Base-by-base conservation (phyloP, 1,140 invertebrate species). In the Dermatophagoides farinae region DNA sequence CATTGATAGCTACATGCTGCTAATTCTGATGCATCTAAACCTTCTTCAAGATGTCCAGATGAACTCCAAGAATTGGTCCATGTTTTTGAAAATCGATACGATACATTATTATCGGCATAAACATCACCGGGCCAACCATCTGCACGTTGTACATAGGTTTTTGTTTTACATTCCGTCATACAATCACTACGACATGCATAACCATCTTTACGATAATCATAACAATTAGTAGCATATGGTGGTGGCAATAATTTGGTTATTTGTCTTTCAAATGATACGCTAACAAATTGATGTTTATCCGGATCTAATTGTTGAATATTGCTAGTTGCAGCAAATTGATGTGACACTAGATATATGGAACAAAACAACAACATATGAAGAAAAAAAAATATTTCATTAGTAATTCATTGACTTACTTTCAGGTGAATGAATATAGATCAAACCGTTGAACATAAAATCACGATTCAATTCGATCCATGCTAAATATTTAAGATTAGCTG, bases 71-170 rank as follows among this genome's bases (percentile, higher is more conserved):
- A 18, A 23, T 55, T 55, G 14, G n/a, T 31, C 53, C 53, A 55
- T 14, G 25, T 12, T 20, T 39, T 40, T 2, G 53, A 55, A 18
- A 55, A 23, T 20, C 53, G 1, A 5, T n/a, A 5, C n/a, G 53
- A 39, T 11, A 55, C 53, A 39, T 39, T 41, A 2, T 44, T 39
- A 12, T 38, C 16, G 2, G 53, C 53, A 25, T 41, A 55, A 14
- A 55, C 53, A 44, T 55, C 53, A 18, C 53, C 53, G 1, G 53
- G 53, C 53, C 53, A 55, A 25, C 53, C 53, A 44, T 53, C 23
- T 1, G 12, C 38, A 14, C 11, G 12, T 25, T 55, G 16, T 12
- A 38, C 10, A 44, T 55, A 55, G 12, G 10, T n/a, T 20, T 44
- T 18, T 14, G 53, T 55, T 23, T 55, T 55, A 25, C 53, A 55